Base-by-base conservation (phyloP, 2,113 vertebrate genomes). In the Strix uralensis region DNA sequence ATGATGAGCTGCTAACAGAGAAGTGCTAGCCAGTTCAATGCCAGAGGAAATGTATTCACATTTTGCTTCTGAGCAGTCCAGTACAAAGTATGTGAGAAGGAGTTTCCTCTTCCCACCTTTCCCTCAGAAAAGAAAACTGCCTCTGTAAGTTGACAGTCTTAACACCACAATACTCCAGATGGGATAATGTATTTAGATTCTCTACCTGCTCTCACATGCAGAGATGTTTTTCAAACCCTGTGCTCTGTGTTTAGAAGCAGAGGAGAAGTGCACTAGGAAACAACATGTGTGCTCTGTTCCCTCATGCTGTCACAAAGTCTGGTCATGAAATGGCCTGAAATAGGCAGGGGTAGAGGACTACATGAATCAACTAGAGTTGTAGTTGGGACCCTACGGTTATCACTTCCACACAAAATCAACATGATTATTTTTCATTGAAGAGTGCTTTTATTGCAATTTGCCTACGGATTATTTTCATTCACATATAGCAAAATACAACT, bases 271-370 rank as follows among this genome's bases (percentile, higher is more conserved):
- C 14, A 22, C 16, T 22, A 63, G 51, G 61, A 89, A 74, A 74
- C 22, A 78, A 61, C 16, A 15, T 0, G 0, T 22, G 15, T 67
- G 52, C 6, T 79, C 47, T 3, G 4, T 42, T n/a, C 44, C 36
- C 32, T 78, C 47, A 70, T 13, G 10, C 23, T 52, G 32, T 49
- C 54, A 75, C 49, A 38, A 15, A 65, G 30, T 10, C 49, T 47
- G 49, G 29, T 40, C 23, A 7, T 15, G 27, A 86, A 75, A 69
- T 21, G 44, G 22, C 26, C 54, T 10, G 27, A 42, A 42, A 30
- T 14, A 71, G 30, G 29, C 20, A 42, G 15, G n/a, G 16, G 49
- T 21, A n/a, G 54, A 69, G 21, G 34, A 52, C 54, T 30, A 19
- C 16, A 20, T 7, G 10, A 79, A 77, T 25, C 62, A 88, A 23